These are phyloP conservation scores for Conopomorpha cramerella DNA, from an alignment of 1,140 invertebrate species.

Conservation along the genomic window DNA sequence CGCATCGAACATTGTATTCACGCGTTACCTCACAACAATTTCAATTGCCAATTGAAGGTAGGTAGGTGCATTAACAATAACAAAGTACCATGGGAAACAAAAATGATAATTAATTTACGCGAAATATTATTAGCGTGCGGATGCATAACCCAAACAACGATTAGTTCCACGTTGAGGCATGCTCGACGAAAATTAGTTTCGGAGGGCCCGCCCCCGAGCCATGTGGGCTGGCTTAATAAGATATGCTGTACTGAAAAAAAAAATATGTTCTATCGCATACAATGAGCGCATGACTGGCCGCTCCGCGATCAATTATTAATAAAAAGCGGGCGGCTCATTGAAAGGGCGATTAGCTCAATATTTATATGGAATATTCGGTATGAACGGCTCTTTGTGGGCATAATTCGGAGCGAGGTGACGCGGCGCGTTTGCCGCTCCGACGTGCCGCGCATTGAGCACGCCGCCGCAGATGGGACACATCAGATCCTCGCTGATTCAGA, in stretches of 20 bases:
- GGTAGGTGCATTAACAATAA: no score
- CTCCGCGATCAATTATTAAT: conserved; percentile 57
- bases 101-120: no score
- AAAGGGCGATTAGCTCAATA: conserved; percentile 61
- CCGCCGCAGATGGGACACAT: not conserved
- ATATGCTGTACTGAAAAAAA: conserved; percentile 34
- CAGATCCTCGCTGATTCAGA: no score
- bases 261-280: conserved; percentile 50
- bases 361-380: conserved; percentile 62
- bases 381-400: conserved; percentile 55
- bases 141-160: conserved; percentile 36
- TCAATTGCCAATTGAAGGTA: no score
- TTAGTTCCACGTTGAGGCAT: conserved; percentile 37
- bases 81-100: no score
- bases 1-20: no score
- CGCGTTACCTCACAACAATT: no score
- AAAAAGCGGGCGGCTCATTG: conserved; percentile 58
- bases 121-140: no score
- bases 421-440: conserved; percentile 36
- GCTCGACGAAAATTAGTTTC: conserved; percentile 37
- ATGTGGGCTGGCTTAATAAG: conserved; percentile 45
- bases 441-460: conserved; percentile 40
- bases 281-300: conserved; percentile 48
- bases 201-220: conserved; percentile 25
- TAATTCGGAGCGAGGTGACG: conserved; percentile 57